Evolutionary conservation across 1,140 invertebrate genomes (phyloP).

Genomic region (Euborellia annulipes): DNA sequence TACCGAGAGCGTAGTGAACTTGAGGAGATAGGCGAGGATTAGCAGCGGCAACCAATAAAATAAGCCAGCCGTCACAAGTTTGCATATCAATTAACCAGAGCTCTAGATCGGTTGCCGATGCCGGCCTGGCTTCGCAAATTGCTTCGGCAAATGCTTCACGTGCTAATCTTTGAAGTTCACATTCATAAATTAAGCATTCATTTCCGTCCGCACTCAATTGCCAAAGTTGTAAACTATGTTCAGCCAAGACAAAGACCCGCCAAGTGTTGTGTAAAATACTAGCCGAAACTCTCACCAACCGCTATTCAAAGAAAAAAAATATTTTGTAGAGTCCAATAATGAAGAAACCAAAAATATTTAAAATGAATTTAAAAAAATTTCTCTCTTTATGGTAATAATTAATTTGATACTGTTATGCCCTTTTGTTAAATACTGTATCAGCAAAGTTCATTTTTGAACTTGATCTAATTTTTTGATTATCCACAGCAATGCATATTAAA

Average conservation of each 20-base stretch:
- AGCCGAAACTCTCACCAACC: constrained; percentile 9
- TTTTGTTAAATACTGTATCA: no score
- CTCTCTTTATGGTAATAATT: no score
- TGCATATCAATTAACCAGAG: constrained; percentile 61
- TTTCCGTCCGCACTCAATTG: constrained; percentile 27
- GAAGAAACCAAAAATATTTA: no score
- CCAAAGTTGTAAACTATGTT: constrained; percentile 54
- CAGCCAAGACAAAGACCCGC: constrained; percentile 46
- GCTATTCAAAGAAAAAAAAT: no score
- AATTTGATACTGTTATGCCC: no score
- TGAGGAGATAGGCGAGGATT: constrained; percentile 43
- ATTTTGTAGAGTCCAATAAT: no score
- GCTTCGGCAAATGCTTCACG: constrained; percentile 40
- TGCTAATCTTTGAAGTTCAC: constrained; percentile 42
- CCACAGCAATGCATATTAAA: no score
- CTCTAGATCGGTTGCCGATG: constrained; percentile 27
- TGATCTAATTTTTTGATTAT: no score
- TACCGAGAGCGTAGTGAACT: constrained; percentile 52
- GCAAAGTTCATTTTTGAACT: no score
- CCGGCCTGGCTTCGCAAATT: constrained; percentile 35
- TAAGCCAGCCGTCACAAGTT: constrained; percentile 44
- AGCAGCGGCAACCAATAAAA: constrained; percentile 50
- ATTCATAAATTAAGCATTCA: constrained; percentile 43
- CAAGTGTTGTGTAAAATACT: constrained; percentile 25
- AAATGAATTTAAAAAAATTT: no score